These are phyloP conservation scores for Zingel zingel DNA, from an alignment of 2,113 vertebrate species.

Conservation along the genomic window DNA sequence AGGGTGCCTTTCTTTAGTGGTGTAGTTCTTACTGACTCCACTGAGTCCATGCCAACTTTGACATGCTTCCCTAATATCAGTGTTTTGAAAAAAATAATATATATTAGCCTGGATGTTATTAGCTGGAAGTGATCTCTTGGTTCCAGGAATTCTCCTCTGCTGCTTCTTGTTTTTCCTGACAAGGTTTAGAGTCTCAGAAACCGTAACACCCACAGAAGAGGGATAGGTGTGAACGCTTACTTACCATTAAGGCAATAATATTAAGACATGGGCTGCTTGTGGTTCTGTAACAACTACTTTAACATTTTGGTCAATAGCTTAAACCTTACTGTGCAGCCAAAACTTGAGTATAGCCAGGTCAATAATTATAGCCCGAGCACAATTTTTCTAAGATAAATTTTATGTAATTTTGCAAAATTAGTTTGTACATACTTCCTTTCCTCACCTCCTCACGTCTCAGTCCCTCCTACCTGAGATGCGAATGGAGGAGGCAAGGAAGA, in stretches of 20 bases:
- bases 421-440: too few relatives aligned
- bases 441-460: too few relatives aligned
- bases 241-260: not conserved
- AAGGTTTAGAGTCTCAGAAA: not conserved
- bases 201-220: not conserved
- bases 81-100: not conserved
- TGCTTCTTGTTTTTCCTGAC: not conserved
- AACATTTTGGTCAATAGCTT: not conserved
- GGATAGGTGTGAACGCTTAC: not conserved
- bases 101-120: slow-evolving; percentile 5
- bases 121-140: not conserved
- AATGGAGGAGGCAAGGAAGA: too few relatives aligned
- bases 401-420: not conserved
- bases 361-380: not conserved
- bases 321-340: not conserved
- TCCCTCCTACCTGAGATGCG: too few relatives aligned
- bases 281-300: not conserved
- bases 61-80: not conserved
- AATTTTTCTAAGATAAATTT: not conserved
- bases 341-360: not conserved
- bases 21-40: not conserved
- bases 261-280: not conserved
- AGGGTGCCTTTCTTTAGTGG: not conserved
- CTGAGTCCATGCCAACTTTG: not conserved
- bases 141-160: not conserved